These are phyloP conservation scores for Bombus confusus DNA, from an alignment of 1,140 invertebrate genomes.

Conservation along the genomic window DNA sequence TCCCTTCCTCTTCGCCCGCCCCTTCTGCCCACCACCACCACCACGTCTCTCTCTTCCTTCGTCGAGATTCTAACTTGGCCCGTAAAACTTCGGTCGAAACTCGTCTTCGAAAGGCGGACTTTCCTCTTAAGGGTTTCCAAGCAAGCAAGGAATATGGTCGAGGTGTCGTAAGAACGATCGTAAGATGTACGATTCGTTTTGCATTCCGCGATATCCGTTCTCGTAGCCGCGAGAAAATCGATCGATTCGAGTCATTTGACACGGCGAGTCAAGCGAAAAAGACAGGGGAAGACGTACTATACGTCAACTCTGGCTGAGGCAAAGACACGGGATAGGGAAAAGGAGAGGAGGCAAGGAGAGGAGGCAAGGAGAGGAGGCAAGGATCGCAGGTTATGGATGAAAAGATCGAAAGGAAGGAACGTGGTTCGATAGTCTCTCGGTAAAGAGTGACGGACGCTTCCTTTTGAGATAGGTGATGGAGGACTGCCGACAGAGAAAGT, in stretches of 20 bases:
- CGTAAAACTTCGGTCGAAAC: constrained; percentile 72
- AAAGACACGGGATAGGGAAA: background rate
- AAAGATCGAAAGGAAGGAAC: constrained; percentile 39
- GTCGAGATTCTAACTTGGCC: constrained; percentile 65
- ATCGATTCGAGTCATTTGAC: constrained; percentile 50
- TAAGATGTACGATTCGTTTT: constrained; percentile 54
- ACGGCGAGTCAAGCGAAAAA: constrained; percentile 9
- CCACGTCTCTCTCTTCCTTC: constrained; percentile 3
- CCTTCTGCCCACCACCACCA: too few relatives aligned
- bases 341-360: background rate
- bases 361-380: background rate
- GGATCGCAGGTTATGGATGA: background rate
- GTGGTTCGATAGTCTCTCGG: constrained; percentile 50
- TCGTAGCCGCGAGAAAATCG: constrained; percentile 46
- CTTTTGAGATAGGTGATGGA: constrained; percentile 42
- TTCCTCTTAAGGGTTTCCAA: constrained; percentile 63
- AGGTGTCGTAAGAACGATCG: constrained; percentile 23
- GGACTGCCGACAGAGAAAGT: constrained; percentile 50
- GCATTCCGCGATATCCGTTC: constrained; percentile 57
- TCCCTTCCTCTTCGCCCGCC: constrained; percentile 29
- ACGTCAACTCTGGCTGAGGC: background rate
- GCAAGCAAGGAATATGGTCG: constrained; percentile 10
- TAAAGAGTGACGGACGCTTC: constrained; percentile 23
- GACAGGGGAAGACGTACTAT: background rate
- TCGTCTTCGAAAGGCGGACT: constrained; percentile 60